Base-by-base conservation (phyloP, 2,797 vertebrate genomes). In the Poeciliopsis gracilis region DNA sequence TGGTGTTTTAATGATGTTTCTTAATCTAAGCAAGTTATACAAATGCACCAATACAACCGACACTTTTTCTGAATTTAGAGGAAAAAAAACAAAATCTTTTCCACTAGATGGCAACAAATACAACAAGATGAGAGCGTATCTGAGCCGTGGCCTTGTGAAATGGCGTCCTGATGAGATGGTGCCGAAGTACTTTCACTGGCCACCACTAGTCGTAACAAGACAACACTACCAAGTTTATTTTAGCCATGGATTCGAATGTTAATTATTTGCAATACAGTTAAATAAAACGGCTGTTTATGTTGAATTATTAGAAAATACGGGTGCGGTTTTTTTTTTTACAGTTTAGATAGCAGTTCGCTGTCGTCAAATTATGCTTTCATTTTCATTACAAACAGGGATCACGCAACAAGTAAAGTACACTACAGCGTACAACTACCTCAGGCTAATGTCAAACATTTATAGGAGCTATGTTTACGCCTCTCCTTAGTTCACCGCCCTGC, bases 131-230 rank as follows among this genome's bases (percentile, higher is more conserved):
- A 30, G 28, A 36, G 38, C 57, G 51, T 0, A 28, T 2, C 20
- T 2, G 46, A 77, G 67, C 59, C 16, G 72, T 23, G 84, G 89
- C 84, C 91, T 90, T 93, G 86, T 92, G 94, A 95, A 95, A 95
- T 95, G 94, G 94, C 94, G 94, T 93, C 94, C 90, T 81, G 90
- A 85, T 73, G 91, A 92, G 91, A 93, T 90, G 91, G 92, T 88
- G 89, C 80, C 87, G 41, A 90, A 90, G 72, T 94, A 89, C 87
- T 90, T 83, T 86, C 80, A 85, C 78, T 84, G 77, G 85, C 55
- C 86, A 82, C 87, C 79, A 82, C 82, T 78, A 77, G 77, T 59
- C 8, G 25, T 67, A 78, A 87, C 59, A 16, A 49, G 5, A 70
- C 51, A 25, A 25, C 0, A 4, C 30, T 5, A 23, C 38, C 33